Conservation (phyloP, 64 coral and sea anemone species). For the Montipora efflorescens region DNA sequence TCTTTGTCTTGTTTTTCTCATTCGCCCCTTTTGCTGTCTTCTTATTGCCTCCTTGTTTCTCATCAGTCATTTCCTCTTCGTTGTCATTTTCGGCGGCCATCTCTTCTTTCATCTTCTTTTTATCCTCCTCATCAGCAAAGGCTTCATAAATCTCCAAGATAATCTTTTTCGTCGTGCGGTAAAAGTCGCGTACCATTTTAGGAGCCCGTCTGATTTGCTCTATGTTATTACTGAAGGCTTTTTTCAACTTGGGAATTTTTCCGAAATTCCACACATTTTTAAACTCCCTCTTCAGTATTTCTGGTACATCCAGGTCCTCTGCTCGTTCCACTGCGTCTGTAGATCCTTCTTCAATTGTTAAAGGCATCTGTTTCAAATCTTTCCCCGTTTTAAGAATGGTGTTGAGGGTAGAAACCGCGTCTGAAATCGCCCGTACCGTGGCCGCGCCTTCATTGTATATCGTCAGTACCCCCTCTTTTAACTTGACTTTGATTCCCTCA, state of each 20-base stretch:
- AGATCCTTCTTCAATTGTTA: slow-evolving; percentile 51
- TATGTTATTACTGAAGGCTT: slow-evolving; percentile 66
- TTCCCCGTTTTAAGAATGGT: slow-evolving; percentile 65
- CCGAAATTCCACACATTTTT: slow-evolving; percentile 59
- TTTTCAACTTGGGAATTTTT: slow-evolving; percentile 68
- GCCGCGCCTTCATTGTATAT: slow-evolving; percentile 67
- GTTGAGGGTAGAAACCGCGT: slow-evolving; percentile 64
- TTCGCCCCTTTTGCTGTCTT: background rate
- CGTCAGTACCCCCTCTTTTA: slow-evolving; percentile 79
- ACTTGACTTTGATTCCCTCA: slow-evolving; percentile 80
- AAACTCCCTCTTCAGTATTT: slow-evolving; percentile 67
- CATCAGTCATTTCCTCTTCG: background rate
- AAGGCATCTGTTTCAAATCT: slow-evolving; percentile 81
- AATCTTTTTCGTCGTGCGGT: slow-evolving; percentile 58
- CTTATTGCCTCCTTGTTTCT: background rate
- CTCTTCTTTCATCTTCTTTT: slow-evolving; percentile 65
- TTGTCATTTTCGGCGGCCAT: slow-evolving; percentile 13
- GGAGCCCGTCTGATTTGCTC: slow-evolving; percentile 78
- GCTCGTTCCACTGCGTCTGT: slow-evolving; percentile 54
- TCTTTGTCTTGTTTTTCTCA: slow-evolving; percentile 5
- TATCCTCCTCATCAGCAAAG: slow-evolving; percentile 79
- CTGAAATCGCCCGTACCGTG: slow-evolving; percentile 53
- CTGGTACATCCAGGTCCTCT: slow-evolving; percentile 39
- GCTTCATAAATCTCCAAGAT: slow-evolving; percentile 70
- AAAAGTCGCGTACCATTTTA: slow-evolving; percentile 77